phyloP scores from a whole-genome alignment of 2,113 vertebrate genomes.

The Pseudopipra pipra region DNA sequence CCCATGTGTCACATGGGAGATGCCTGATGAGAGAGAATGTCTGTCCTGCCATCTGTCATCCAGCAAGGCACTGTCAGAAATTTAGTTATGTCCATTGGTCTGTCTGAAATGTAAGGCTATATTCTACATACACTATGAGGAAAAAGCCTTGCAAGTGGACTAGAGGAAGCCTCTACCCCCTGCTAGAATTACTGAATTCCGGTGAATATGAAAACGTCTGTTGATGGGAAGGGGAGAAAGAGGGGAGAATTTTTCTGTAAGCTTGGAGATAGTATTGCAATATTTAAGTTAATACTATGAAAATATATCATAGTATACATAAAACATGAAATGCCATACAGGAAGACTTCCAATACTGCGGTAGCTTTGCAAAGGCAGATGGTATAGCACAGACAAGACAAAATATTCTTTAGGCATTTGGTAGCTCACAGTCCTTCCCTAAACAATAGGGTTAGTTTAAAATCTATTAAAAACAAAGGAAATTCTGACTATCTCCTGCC shows the following conservation, averaged over 20 bases:
- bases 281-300: conserved; percentile 41
- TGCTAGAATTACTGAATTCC: neutral
- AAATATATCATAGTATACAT: conserved; percentile 26
- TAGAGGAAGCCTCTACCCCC: neutral
- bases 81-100: neutral
- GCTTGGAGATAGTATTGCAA: conserved; percentile 20
- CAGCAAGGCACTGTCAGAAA: neutral
- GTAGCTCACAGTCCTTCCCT: neutral
- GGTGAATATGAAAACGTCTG: neutral
- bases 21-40: neutral
- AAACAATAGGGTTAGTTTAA: conserved; percentile 23
- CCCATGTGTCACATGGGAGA: neutral
- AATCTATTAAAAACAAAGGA: conserved; percentile 22
- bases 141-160: neutral
- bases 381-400: neutral
- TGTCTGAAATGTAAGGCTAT: neutral
- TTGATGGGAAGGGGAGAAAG: neutral
- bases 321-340: conserved; percentile 21
- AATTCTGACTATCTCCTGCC: neutral
- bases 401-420: neutral
- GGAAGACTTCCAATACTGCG: neutral
- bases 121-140: neutral
- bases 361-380: conserved; percentile 16
- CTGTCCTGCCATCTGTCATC: conserved; percentile 9
- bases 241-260: neutral